Conservation (phyloP, 2,888 invertebrate species). For the Scrobipalpa costella region DNA sequence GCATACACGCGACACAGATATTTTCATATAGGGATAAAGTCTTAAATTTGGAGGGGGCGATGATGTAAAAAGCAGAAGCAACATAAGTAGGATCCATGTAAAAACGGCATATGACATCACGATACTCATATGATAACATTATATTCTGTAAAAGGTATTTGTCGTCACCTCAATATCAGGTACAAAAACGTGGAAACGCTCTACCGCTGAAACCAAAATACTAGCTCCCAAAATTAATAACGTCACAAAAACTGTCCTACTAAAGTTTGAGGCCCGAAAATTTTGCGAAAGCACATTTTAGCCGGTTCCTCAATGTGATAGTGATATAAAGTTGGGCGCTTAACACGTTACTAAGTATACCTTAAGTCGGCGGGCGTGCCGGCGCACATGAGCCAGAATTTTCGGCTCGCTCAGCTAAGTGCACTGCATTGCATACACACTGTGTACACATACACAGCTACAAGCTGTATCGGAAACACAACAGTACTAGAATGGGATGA, state of each 20-base stretch:
- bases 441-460: slow-evolving; percentile 7
- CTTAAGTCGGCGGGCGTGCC: slow-evolving; percentile 59
- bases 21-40: too few relatives aligned
- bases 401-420: slow-evolving; percentile 44
- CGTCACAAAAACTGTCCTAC: not conserved
- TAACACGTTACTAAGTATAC: slow-evolving; percentile 58
- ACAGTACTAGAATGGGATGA: not conserved
- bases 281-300: not conserved
- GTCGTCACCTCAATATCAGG: too few relatives aligned
- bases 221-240: not conserved
- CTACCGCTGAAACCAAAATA: too few relatives aligned
- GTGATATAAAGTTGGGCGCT: slow-evolving; percentile 53
- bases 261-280: not conserved
- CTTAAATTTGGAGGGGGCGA: too few relatives aligned
- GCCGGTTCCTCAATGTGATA: slow-evolving; percentile 19
- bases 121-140: too few relatives aligned
- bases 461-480: not conserved
- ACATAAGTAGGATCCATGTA: too few relatives aligned
- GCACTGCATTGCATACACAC: slow-evolving; percentile 32
- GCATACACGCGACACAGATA: too few relatives aligned
- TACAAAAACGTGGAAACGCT: too few relatives aligned
- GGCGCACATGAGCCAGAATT: slow-evolving; percentile 57
- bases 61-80: too few relatives aligned
- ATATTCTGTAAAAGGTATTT: too few relatives aligned
- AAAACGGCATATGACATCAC: too few relatives aligned